Evolutionary conservation across 1,140 invertebrate species (phyloP), one percentile per base, ranked within the genome.

Genomic region (Wasmannia auropunctata): DNA sequence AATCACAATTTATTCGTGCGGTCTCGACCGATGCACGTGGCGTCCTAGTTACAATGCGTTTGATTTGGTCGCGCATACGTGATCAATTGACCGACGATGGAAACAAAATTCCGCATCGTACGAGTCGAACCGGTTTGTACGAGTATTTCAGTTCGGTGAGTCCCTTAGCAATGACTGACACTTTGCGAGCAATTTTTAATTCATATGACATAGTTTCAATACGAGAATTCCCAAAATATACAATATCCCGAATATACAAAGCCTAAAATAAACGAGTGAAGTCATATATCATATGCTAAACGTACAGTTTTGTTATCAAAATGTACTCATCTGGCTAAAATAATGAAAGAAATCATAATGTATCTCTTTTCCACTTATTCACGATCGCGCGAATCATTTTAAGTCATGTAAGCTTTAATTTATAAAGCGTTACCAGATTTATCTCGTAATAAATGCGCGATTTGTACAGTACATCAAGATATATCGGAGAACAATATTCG

Each of bases 1-100:
- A 89, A 86, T 88, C 76, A 69, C 77, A 83, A 89, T 89, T 88
- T 88, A 86, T 89, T 86, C 65, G 69, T 43, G 31, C 7, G 75
- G 70, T 72, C 81, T 65, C 60, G 43, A 16, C 11, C 70, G 63
- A 62, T 58, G 84, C 77, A 58, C 54, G 83, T 63, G 43, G 37
- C 76, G 51, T n/a, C 14, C 46, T 60, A 74, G 79, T 83, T 74
- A 58, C 67, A 16, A 28, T 67, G 34, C 88, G 83, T 88, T 88
- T 86, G 77, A 83, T 87, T 89, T 76, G 51, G 28, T 10, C 43
- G 69, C 51, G 56, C 31, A 76, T 89, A 75, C 60, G n/a, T 56
- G 72, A 86, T 62, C 88, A 88, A 86, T 86, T 88, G 84, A 83
- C 74, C 63, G 28, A 77, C 75, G 87, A 89, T 83, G 76, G 63